A percentile compares a stretch with the other conserved stretches of the same genome.
phyloP scores from a whole-genome alignment of 2,113 vertebrate genomes.

The Oncorhynchus nerka region DNA sequence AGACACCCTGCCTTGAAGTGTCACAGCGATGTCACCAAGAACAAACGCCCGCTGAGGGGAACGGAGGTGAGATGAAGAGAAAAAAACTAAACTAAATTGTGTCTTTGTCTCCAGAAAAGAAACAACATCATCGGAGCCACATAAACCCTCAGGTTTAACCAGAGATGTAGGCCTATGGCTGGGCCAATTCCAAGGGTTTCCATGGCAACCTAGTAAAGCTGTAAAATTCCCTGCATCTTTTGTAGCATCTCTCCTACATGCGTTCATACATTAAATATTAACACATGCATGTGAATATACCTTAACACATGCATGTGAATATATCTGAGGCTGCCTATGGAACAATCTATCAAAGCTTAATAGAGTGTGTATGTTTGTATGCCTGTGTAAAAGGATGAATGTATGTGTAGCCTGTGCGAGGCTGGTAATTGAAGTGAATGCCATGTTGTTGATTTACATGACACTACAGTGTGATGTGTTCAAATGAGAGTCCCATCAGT shows the following conservation, averaged over 20 bases:
- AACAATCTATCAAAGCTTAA: neutral
- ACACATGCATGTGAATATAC: neutral
- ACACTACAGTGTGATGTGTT: slow-evolving; percentile 19
- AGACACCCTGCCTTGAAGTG: too few relatives aligned
- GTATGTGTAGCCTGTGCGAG: neutral
- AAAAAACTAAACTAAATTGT: neutral
- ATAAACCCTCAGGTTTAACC: slow-evolving; percentile 27
- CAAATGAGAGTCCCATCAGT: slow-evolving; percentile 30
- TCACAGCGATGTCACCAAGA: too few relatives aligned
- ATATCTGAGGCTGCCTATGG: neutral
- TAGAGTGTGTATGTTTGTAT: neutral
- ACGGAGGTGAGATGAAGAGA: neutral
- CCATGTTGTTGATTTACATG: slow-evolving; percentile 11
- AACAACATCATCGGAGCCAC: slow-evolving; percentile 24
- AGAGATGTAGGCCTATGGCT: slow-evolving; percentile 29
- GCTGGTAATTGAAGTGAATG: neutral
- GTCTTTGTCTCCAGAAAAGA: slow-evolving; percentile 28
- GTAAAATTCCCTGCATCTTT: slow-evolving; percentile 25
- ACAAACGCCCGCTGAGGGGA: neutral
- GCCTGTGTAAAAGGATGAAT: neutral
- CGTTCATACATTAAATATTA: neutral
- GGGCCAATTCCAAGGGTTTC: slow-evolving; percentile 45
- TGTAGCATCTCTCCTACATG: neutral
- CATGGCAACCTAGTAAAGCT: slow-evolving; percentile 63
- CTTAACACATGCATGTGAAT: neutral